A percentile compares a stretch with the other conserved stretches of the same genome.
Conservation (phyloP, 2,888 invertebrate genomes). For the Tetragonisca angustula region DNA sequence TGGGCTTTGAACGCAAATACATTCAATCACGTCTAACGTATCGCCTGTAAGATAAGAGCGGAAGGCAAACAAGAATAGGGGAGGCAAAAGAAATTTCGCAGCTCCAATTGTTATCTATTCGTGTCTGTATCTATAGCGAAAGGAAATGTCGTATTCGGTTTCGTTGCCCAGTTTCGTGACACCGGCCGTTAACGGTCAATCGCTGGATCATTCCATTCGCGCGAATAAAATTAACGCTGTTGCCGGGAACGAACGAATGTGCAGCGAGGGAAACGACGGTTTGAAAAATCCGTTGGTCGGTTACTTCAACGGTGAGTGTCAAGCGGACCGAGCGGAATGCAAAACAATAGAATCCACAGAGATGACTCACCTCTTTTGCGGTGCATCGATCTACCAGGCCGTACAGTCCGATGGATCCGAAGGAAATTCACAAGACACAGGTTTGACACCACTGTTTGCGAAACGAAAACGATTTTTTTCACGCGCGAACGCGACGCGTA, state of each 20-base stretch:
- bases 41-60: conserved; percentile 41
- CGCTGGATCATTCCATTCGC: neutral
- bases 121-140: conserved; percentile 32
- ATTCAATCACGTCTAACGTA: conserved; percentile 24
- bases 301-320: neutral
- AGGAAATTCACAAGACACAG: conserved; percentile 25
- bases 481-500: neutral
- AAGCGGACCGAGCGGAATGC: neutral
- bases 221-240: conserved; percentile 3
- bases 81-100: conserved; percentile 37
- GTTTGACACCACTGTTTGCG: conserved; percentile 11
- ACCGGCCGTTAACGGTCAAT: conserved; percentile 13
- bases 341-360: conserved; percentile 68
- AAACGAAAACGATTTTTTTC: neutral
- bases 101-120: conserved; percentile 30
- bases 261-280: conserved; percentile 6
- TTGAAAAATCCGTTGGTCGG: conserved; percentile 16
- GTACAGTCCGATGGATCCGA: conserved; percentile 50
- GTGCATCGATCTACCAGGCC: conserved; percentile 41
- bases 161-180: conserved; percentile 8
- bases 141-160: conserved; percentile 24
- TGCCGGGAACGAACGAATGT: neutral
- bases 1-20: conserved; percentile 31
- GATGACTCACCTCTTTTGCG: conserved; percentile 65
- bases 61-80: conserved; percentile 45